Conservation (phyloP, 2,888 invertebrate species). For the Cantharis lateralis region DNA sequence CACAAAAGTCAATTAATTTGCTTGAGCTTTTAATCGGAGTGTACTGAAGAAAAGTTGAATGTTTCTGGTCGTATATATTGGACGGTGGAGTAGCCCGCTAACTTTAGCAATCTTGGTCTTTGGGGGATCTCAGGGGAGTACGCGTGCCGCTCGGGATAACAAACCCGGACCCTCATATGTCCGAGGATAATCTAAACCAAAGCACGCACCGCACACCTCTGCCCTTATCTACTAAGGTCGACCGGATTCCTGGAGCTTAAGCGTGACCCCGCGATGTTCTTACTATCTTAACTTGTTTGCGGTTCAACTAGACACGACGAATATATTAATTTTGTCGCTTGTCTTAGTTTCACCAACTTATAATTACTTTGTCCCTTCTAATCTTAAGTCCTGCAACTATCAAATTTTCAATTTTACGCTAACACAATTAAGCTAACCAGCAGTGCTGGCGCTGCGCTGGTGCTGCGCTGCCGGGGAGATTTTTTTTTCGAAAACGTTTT, state of each 20-base stretch:
- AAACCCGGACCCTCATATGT: conserved; percentile 46
- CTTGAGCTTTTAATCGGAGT: conserved; percentile 18
- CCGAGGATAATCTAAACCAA: conserved; percentile 45
- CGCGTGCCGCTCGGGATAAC: conserved; percentile 44
- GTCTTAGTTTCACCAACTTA: conserved; percentile 17
- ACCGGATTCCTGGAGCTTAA: conserved; percentile 21
- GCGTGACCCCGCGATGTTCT: conserved; percentile 34
- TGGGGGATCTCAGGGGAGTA: conserved; percentile 36
- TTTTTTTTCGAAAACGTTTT: not conserved
- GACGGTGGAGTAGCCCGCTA: conserved; percentile 37
- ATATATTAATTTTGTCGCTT: conserved; percentile 24
- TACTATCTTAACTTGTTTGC: conserved; percentile 23
- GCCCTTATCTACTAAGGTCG: conserved; percentile 33
- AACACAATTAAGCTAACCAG: not conserved
- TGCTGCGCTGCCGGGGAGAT: not conserved
- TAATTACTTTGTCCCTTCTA: conserved; percentile 13
- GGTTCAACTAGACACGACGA: conserved; percentile 16
- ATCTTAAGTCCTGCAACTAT: not conserved
- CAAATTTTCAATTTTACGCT: not conserved
- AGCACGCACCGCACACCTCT: conserved; percentile 40
- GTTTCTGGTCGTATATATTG: conserved; percentile 39
- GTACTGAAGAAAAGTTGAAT: conserved; percentile 38
- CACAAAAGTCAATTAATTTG: conserved; percentile 4
- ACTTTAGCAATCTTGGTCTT: conserved; percentile 44
- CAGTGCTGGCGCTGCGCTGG: too few relatives aligned